Evolutionary conservation across 2,797 vertebrate genomes (phyloP).

Genomic region (Austrolebias charrua): DNA sequence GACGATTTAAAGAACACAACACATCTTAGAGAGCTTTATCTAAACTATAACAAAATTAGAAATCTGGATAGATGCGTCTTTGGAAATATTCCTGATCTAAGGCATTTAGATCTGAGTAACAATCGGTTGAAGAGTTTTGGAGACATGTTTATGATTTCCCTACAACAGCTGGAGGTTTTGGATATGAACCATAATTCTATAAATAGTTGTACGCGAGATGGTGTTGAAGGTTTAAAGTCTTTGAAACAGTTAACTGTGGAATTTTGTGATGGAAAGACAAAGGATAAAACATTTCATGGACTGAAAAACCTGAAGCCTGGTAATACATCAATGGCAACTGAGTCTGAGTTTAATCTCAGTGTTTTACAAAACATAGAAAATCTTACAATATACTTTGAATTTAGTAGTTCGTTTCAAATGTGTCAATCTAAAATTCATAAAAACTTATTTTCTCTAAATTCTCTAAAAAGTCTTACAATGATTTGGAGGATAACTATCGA

Average conservation of each 20-base stretch:
- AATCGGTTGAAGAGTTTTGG: slow-evolving; percentile 9
- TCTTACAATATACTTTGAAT: slow-evolving; percentile 6
- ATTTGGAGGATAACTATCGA: background rate
- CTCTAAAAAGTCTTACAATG: background rate
- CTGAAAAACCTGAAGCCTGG: slow-evolving; percentile 2
- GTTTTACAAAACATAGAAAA: slow-evolving; percentile 1
- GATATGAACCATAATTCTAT: slow-evolving; percentile 12
- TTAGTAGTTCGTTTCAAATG: background rate
- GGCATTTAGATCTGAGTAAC: slow-evolving; percentile 5
- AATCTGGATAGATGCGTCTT: slow-evolving; percentile 17
- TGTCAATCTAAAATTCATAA: fast-evolving
- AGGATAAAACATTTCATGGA: slow-evolving; percentile 1
- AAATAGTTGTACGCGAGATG: fast-evolving
- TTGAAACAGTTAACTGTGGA: slow-evolving; percentile 11
- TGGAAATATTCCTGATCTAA: background rate
- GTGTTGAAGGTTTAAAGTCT: slow-evolving; percentile 20
- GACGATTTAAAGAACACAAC: slow-evolving; percentile 13
- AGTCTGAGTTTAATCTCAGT: background rate
- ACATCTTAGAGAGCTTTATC: slow-evolving; percentile 7
- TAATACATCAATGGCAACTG: fast-evolving
- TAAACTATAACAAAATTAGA: slow-evolving; percentile 1
- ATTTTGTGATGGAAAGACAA: fast-evolving
- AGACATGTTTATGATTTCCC: slow-evolving; percentile 2
- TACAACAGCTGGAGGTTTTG: slow-evolving; percentile 3
- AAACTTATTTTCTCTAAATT: background rate